These are phyloP conservation scores for Camelus dromedarius DNA, from an alignment of 2,113 vertebrate species.

Conservation along the genomic window DNA sequence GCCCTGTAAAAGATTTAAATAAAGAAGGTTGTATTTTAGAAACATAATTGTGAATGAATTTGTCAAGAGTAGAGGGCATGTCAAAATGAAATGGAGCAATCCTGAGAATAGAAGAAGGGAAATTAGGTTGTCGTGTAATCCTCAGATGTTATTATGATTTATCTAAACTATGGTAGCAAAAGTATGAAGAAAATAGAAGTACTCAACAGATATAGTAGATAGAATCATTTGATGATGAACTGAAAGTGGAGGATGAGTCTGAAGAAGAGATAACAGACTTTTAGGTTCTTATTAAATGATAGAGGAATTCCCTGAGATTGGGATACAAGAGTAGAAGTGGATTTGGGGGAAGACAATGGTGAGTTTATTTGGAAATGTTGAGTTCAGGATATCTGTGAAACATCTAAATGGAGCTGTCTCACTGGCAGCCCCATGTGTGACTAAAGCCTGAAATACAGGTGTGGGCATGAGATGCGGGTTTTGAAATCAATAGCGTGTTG, in stretches of 20 bases:
- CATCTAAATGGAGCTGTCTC: neutral
- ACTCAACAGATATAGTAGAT: neutral
- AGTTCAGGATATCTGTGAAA: neutral
- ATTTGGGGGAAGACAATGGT: neutral
- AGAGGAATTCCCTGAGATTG: neutral
- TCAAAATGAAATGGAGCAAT: neutral
- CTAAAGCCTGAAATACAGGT: neutral
- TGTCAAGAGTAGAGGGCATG: neutral
- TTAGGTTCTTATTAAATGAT: neutral
- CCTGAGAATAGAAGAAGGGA: neutral
- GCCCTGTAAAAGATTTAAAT: neutral
- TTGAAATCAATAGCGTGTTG: neutral
- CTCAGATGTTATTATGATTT: neutral
- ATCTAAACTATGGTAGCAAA: neutral
- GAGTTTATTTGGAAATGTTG: neutral
- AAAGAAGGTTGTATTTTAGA: neutral
- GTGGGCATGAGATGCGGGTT: neutral
- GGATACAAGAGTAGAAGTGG: neutral
- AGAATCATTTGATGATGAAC: neutral
- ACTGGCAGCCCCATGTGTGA: neutral
- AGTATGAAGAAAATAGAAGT: neutral
- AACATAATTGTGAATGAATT: neutral
- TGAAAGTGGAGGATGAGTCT: neutral
- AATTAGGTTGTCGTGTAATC: neutral
- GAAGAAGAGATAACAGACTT: neutral